Percentiles rank a stretch among this genome's conserved stretches.
These are phyloP conservation scores for Seriola aureovittata DNA, from an alignment of 2,113 vertebrate species.

Conservation along the genomic window DNA sequence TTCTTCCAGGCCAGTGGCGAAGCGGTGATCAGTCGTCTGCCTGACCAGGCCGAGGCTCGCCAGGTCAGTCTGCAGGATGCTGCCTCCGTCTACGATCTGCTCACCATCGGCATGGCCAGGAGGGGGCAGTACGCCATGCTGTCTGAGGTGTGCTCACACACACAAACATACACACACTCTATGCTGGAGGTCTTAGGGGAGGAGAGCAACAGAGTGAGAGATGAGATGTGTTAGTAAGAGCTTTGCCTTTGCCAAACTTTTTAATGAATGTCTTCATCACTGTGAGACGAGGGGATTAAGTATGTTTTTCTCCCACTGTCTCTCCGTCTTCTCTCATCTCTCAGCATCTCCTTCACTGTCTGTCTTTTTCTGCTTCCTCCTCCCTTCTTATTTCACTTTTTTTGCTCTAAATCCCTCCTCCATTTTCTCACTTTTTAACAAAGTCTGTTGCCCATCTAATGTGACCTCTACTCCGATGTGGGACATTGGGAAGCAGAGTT, in stretches of 20 bases:
- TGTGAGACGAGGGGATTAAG: slow-evolving; percentile 52
- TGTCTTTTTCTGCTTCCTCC: not conserved
- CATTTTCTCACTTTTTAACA: not conserved
- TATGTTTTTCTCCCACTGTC: slow-evolving; percentile 36
- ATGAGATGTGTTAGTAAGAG: slow-evolving; percentile 60
- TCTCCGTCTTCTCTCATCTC: slow-evolving; percentile 23
- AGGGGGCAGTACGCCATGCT: slow-evolving; percentile 98
- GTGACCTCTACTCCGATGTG: slow-evolving; percentile 42
- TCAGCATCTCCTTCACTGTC: slow-evolving; percentile 8
- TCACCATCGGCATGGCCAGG: slow-evolving; percentile 96
- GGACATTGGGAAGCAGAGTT: slow-evolving; percentile 34
- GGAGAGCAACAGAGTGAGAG: slow-evolving; percentile 27
- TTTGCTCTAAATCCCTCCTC: not conserved
- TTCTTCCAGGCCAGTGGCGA: slow-evolving; percentile 90
- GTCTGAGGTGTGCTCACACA: slow-evolving; percentile 89
- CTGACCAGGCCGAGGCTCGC: slow-evolving; percentile 92
- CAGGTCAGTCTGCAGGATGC: slow-evolving; percentile 90
- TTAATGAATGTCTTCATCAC: slow-evolving; percentile 66
- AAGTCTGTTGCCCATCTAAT: not conserved
- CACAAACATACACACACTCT: slow-evolving; percentile 19
- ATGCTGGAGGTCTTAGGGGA: slow-evolving; percentile 41
- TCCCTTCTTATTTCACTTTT: not conserved
- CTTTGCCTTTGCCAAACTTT: slow-evolving; percentile 71
- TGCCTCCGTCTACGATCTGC: slow-evolving; percentile 94
- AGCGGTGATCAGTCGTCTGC: slow-evolving; percentile 94